Conservation (phyloP, 1,140 invertebrate species). For the Ceratina calcarata region DNA sequence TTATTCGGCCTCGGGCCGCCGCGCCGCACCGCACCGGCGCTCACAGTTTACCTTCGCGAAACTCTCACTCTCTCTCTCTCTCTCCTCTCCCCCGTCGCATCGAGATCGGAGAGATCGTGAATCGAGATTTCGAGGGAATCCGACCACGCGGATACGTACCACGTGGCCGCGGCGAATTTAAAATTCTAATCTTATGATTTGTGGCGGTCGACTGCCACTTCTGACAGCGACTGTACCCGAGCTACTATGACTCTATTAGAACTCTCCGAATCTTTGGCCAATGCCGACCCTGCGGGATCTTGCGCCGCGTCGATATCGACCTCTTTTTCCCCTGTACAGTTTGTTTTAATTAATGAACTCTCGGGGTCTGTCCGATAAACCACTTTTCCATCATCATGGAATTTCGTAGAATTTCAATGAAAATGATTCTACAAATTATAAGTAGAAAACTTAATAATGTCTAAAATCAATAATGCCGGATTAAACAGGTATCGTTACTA, state of each 20-base stretch:
- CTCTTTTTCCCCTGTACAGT: neutral
- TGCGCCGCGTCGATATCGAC: conserved; percentile 4
- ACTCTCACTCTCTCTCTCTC: conserved; percentile 10
- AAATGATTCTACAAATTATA: too few species aligned
- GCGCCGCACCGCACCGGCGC: conserved; percentile 10
- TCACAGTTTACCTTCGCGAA: conserved; percentile 60
- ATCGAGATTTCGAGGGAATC: conserved; percentile 76
- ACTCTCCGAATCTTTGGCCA: conserved; percentile 65
- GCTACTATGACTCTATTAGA: conserved; percentile 77
- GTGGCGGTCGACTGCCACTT: conserved; percentile 70
- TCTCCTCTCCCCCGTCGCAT: neutral
- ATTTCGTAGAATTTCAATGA: too few species aligned
- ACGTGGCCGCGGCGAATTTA: conserved; percentile 74
- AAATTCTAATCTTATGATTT: conserved; percentile 81
- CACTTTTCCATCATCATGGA: too few species aligned
- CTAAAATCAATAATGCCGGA: too few species aligned
- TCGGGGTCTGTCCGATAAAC: too few species aligned
- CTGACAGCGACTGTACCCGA: conserved; percentile 69
- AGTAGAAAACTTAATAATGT: too few species aligned
- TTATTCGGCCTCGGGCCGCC: conserved; percentile 57
- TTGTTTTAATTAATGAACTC: too few species aligned
- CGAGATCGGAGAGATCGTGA: conserved; percentile 68
- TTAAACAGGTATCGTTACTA: too few species aligned
- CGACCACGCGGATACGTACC: conserved; percentile 64
- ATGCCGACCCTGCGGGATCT: conserved; percentile 64